A percentile compares a stretch with the other conserved stretches of the same genome.
These are phyloP conservation scores for Oryzias javanicus DNA, from an alignment of 2,113 vertebrate species.

Conservation along the genomic window DNA sequence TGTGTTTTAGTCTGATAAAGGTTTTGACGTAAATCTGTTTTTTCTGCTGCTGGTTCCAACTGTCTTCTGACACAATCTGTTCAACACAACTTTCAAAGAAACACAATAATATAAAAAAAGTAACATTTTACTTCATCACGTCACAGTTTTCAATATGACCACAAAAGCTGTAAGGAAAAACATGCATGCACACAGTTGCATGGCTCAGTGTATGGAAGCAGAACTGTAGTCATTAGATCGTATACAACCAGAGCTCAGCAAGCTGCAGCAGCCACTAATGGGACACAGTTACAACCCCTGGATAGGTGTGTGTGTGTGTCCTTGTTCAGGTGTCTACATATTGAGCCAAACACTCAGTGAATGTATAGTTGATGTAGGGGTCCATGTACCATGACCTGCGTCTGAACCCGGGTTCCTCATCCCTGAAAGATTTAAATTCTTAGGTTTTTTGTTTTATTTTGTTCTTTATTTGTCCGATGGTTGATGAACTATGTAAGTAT, in stretches of 20 bases:
- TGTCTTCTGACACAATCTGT: too few species aligned
- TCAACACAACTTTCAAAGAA: too few species aligned
- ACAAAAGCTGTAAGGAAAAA: neutral
- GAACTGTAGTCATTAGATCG: constrained; percentile 46
- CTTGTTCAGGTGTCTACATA: neutral
- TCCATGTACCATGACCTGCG: neutral
- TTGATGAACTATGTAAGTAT: too few species aligned
- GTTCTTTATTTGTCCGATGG: too few species aligned
- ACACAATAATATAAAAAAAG: too few species aligned
- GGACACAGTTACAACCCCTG: constrained; percentile 21
- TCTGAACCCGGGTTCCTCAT: neutral
- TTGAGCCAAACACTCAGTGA: neutral
- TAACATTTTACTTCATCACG: too few species aligned
- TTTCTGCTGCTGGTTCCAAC: too few species aligned
- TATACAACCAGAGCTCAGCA: constrained; percentile 37
- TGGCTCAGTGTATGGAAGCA: constrained; percentile 39
- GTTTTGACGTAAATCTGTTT: too few species aligned
- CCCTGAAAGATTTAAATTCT: too few species aligned
- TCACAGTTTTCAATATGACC: too few species aligned
- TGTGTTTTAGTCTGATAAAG: too few species aligned
- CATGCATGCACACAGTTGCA: constrained; percentile 21
- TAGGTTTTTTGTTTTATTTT: too few species aligned
- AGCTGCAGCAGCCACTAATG: constrained; percentile 48
- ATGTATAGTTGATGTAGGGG: constrained; percentile 4
- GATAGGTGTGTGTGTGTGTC: constrained; percentile 3